Conservation (phyloP, 2,888 invertebrate species). For the Harpagoxenus sublaevis region DNA sequence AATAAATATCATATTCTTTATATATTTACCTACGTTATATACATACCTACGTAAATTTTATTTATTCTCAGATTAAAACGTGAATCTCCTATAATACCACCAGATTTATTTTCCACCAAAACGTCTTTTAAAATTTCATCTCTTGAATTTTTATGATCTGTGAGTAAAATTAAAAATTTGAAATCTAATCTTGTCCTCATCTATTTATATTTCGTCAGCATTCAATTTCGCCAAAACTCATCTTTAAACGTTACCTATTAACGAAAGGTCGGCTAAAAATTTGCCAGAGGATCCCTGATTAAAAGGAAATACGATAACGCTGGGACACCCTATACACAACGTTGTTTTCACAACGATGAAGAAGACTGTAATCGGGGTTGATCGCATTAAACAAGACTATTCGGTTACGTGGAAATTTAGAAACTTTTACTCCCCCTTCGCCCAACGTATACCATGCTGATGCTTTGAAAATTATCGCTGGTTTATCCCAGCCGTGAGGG, state of each 20-base stretch:
- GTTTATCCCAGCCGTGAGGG: constrained; percentile 6
- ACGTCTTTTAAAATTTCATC: neutral
- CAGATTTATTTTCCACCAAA: neutral
- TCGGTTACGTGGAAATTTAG: constrained; percentile 42
- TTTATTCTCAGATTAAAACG: neutral
- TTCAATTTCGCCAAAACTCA: constrained; percentile 7
- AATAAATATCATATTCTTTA: neutral
- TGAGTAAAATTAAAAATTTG: neutral
- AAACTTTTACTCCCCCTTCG: constrained; percentile 36
- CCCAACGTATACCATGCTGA: neutral
- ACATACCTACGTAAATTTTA: neutral
- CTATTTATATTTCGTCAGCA: neutral
- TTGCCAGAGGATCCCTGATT: neutral
- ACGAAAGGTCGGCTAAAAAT: constrained; percentile 33
- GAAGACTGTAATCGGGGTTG: constrained; percentile 39
- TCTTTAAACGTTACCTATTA: constrained; percentile 2
- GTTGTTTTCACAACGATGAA: constrained; percentile 33
- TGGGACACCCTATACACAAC: constrained; percentile 9
- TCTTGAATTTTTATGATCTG: neutral
- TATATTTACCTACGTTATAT: neutral
- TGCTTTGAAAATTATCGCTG: constrained; percentile 47
- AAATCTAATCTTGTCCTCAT: neutral
- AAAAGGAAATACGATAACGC: constrained; percentile 35
- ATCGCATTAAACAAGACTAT: constrained; percentile 53
- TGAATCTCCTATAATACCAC: neutral